Evolutionary conservation across 2,888 invertebrate genomes (phyloP).

Genomic region (Euphydryas editha): DNA sequence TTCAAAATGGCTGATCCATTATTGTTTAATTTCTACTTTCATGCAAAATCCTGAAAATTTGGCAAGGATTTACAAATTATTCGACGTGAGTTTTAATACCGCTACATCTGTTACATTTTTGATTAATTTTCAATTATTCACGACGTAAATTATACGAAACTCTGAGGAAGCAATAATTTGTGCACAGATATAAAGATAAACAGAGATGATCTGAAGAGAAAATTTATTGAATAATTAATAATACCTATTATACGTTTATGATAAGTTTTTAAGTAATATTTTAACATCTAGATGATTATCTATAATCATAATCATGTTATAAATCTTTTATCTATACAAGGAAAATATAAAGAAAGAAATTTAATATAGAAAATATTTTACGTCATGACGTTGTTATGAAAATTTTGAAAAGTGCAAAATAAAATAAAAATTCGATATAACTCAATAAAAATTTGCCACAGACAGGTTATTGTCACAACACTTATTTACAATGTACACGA

Average conservation of each 20-base stretch:
- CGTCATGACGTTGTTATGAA: background rate
- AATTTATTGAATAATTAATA: background rate
- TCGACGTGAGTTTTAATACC: slow-evolving; percentile 52
- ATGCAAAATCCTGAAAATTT: background rate
- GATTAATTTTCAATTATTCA: slow-evolving; percentile 7
- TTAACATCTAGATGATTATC: no score
- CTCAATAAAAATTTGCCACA: slow-evolving; percentile 31
- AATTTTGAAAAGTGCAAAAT: slow-evolving; percentile 7
- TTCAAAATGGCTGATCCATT: slow-evolving; percentile 19
- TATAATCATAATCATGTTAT: no score
- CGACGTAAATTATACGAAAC: background rate
- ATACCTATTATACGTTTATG: background rate
- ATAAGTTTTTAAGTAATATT: no score
- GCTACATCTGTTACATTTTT: slow-evolving; percentile 29
- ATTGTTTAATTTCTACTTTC: slow-evolving; percentile 1
- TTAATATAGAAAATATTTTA: background rate
- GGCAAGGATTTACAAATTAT: slow-evolving; percentile 48
- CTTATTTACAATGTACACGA: slow-evolving; percentile 43
- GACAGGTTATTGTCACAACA: slow-evolving; percentile 25
- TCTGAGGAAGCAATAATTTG: background rate
- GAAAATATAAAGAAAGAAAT: background rate
- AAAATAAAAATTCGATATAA: slow-evolving; percentile 22
- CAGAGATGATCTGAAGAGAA: background rate
- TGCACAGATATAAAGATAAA: background rate
- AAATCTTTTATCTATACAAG: background rate